phyloP scores from a whole-genome alignment of 53 echinoderm and acorn worm genomes.

The Astropecten irregularis region DNA sequence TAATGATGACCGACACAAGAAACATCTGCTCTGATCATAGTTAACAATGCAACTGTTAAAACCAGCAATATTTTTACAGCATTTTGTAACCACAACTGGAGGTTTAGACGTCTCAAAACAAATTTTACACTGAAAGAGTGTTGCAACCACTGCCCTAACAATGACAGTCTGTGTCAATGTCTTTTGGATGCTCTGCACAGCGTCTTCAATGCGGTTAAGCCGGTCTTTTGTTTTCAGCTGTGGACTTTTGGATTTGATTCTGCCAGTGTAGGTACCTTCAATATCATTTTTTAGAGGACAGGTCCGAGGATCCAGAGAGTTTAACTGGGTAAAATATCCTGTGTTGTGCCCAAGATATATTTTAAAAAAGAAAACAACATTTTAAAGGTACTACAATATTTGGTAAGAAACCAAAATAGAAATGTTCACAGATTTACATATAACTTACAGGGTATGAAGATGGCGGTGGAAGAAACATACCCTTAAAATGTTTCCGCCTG shows the following conservation, averaged over 20 bases:
- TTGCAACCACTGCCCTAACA: background rate
- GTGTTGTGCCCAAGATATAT: no score
- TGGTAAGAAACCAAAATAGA: no score
- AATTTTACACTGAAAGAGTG: background rate
- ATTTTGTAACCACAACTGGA: background rate
- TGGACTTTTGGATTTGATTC: background rate
- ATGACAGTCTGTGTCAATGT: no score
- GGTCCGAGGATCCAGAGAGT: background rate
- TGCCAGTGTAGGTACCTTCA: background rate
- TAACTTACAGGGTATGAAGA: no score
- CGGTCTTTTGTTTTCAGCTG: background rate
- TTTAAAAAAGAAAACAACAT: no score
- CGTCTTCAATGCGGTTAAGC: background rate
- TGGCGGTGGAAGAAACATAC: no score
- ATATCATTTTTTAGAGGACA: conserved; percentile 10
- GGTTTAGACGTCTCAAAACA: background rate
- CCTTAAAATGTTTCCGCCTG: no score
- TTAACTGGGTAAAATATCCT: no score
- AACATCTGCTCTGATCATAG: background rate
- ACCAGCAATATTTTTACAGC: conserved; percentile 4
- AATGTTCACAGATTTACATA: no score
- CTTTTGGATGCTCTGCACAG: background rate
- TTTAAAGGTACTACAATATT: no score
- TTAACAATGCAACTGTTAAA: background rate
- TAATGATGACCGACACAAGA: conserved; percentile 1